These are phyloP conservation scores for Scaptomyza flava DNA, from an alignment of 2,888 invertebrate genomes.

Conservation along the genomic window DNA sequence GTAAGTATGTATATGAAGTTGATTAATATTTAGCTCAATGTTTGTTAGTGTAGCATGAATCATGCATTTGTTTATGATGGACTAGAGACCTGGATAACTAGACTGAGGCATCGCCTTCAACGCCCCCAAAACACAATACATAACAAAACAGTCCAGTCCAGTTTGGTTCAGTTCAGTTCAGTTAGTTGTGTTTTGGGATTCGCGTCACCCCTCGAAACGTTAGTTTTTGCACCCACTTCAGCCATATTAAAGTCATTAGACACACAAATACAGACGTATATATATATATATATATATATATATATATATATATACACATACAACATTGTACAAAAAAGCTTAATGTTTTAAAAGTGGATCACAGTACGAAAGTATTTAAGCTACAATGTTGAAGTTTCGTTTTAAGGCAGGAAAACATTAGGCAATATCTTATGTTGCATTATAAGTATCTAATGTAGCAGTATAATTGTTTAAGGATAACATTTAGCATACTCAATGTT, in stretches of 20 bases:
- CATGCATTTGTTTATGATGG: conserved; percentile 46
- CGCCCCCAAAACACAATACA: background rate
- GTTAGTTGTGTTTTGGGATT: conserved; percentile 22
- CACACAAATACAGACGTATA: conserved; percentile 25
- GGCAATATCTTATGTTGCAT: too few relatives aligned
- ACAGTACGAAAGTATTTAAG: background rate
- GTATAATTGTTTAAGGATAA: too few relatives aligned
- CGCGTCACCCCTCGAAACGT: conserved; percentile 41
- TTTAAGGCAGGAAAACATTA: background rate
- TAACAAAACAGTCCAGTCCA: background rate
- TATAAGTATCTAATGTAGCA: too few relatives aligned
- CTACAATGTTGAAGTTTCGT: conserved; percentile 3
- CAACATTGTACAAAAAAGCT: background rate
- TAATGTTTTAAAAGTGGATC: background rate
- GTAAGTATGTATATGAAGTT: conserved; percentile 27
- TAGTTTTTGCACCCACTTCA: conserved; percentile 65
- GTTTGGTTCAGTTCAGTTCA: conserved; percentile 4
- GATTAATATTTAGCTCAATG: conserved; percentile 67
- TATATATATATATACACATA: background rate
- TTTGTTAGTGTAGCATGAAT: conserved; percentile 69
- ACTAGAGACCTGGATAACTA: conserved; percentile 14
- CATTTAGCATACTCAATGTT: too few relatives aligned
- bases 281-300: background rate
- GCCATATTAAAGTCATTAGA: conserved; percentile 69
- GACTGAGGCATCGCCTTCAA: conserved; percentile 20